Base-by-base conservation (phyloP, 2,888 invertebrate species). In the Encarsia formosa region DNA sequence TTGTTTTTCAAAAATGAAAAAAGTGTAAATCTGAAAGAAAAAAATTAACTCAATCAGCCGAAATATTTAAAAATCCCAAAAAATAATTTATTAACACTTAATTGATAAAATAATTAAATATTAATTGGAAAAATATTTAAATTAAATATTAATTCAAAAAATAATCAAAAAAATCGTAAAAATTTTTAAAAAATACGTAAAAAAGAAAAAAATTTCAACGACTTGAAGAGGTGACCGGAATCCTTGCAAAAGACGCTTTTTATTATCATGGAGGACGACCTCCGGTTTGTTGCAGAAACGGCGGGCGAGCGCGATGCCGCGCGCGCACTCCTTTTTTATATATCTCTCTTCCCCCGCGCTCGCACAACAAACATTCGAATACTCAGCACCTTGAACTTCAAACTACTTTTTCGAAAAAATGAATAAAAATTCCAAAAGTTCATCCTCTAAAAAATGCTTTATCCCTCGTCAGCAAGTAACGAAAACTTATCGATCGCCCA, bases 181-280 rank as follows among this genome's bases (percentile, higher is more conserved):
- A 45, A 41, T 29, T 41, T 13, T 4, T 19, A 37, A 37, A 22
- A 22, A 37, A 26, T 18, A 9, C 15, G 18, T 9, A 35, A 35
- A 35, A 35, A 35, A 16, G n/a, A 18, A 22, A 22, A 43, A 32
- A 43, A 13, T 23, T 5, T 5, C 19, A 46, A 29, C 5, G 31
- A n/a, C 15, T 26, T 38, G 23, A 39, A 34, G 15, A 11, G n/a
- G 13, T 13, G 20, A 5, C 15, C 5, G 16, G 41, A 22, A 22
- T n/a, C n/a, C n/a, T 24, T 16, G 13, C 31, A 38, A 52, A 52
- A 52, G 47, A 52, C 42, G 47, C 47, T 32, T 32, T 51, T 47
- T 47, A 47, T 52, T 47, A 43, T 52, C 52, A 52, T 52, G 47
- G 52, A 47, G 41, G 52, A 37, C 47, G 35, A 31, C 4, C 42